Evolutionary conservation across 2,113 vertebrate species (phyloP).

Genomic region (Oreochromis niloticus): DNA sequence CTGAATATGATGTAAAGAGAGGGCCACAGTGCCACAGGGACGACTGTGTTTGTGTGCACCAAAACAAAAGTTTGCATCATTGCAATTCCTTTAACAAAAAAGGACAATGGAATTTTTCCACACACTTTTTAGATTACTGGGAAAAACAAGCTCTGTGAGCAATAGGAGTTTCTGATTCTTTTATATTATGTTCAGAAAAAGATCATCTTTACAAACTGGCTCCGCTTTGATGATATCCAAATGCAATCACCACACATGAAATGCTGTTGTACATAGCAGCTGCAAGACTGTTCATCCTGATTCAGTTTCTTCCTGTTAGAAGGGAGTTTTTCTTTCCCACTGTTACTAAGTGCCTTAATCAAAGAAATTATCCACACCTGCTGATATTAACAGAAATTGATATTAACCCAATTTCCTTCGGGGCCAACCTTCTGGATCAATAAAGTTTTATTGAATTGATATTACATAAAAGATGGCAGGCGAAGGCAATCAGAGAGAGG

Average conservation of each 20-base stretch:
- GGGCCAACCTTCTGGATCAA: too few species aligned
- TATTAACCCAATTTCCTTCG: too few species aligned
- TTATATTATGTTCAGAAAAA: background rate
- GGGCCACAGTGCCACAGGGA: background rate
- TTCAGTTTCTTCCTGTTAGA: background rate
- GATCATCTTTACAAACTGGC: background rate
- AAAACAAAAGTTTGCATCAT: background rate
- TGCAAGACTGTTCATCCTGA: background rate
- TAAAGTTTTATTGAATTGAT: too few species aligned
- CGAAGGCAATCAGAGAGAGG: too few species aligned
- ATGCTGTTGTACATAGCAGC: too few species aligned
- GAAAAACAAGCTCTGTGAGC: background rate
- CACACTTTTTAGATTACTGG: background rate
- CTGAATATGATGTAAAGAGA: background rate
- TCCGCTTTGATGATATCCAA: background rate
- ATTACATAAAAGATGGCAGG: too few species aligned
- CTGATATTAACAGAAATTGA: too few species aligned
- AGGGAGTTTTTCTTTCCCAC: too few species aligned
- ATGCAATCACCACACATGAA: background rate
- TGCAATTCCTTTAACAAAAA: background rate
- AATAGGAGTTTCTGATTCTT: background rate
- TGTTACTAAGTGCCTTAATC: too few species aligned
- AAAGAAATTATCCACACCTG: too few species aligned
- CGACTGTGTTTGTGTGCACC: background rate
- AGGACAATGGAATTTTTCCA: background rate